phyloP scores from a whole-genome alignment of 2,888 invertebrate species.

The Luperina nickerlii region DNA sequence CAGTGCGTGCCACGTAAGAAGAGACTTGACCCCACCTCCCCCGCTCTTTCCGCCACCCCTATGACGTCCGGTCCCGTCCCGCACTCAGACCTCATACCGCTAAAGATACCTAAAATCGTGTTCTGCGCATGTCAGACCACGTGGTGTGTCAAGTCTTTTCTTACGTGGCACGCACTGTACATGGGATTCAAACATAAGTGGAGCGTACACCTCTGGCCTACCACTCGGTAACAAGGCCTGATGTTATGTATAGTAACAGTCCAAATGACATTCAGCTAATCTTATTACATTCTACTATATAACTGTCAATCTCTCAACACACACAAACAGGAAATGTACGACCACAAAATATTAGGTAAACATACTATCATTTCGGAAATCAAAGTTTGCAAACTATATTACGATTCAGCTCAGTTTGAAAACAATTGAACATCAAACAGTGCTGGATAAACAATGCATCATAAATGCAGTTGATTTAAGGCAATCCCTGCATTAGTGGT shows the following conservation, averaged over 20 bases:
- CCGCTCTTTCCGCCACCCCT: too few relatives aligned
- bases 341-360: slow-evolving; percentile 20
- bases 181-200: not conserved
- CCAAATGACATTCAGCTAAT: not conserved
- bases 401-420: slow-evolving; percentile 28
- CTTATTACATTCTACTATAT: not conserved
- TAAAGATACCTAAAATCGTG: too few relatives aligned
- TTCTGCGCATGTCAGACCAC: too few relatives aligned
- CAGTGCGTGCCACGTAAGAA: too few relatives aligned
- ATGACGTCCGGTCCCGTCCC: too few relatives aligned
- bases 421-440: slow-evolving; percentile 44
- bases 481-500: slow-evolving; percentile 24
- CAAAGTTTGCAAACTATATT: slow-evolving; percentile 34
- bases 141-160: too few relatives aligned
- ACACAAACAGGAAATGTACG: slow-evolving; percentile 9
- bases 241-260: not conserved
- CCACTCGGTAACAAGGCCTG: not conserved
- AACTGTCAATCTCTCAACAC: not conserved
- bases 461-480: slow-evolving; percentile 38
- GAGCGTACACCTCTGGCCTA: not conserved
- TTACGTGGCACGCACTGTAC: too few relatives aligned
- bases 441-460: slow-evolving; percentile 14
- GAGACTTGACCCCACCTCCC: too few relatives aligned
- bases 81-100: too few relatives aligned
- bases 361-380: slow-evolving; percentile 12